phyloP scores from a whole-genome alignment of 2,797 vertebrate species.

The Phrynocephalus vlangalii region DNA sequence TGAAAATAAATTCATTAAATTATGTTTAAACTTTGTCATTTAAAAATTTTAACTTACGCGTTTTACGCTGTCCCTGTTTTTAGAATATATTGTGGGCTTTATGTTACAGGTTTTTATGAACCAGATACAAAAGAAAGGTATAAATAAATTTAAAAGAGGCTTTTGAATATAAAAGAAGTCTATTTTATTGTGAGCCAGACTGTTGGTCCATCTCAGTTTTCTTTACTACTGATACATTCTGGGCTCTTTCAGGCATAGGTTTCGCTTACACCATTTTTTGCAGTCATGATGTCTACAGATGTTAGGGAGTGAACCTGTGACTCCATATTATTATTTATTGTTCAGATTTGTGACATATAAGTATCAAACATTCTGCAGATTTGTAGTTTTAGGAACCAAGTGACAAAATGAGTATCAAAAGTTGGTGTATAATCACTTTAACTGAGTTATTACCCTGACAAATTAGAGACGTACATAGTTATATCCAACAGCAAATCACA shows the following conservation, averaged over 20 bases:
- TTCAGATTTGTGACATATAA: slow-evolving; percentile 36
- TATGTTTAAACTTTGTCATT: slow-evolving; percentile 40
- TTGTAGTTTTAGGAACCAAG: slow-evolving; percentile 29
- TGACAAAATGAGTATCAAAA: slow-evolving; percentile 1
- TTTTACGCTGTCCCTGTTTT: slow-evolving; percentile 35
- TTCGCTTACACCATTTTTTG: slow-evolving; percentile 12
- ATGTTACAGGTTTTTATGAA: slow-evolving; percentile 38
- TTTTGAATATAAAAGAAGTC: slow-evolving; percentile 1
- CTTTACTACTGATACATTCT: background rate
- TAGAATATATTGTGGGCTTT: slow-evolving; percentile 20
- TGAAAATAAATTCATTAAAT: slow-evolving; percentile 15
- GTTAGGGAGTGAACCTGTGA: slow-evolving; percentile 39
- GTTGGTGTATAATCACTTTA: slow-evolving; percentile 49
- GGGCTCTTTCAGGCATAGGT: background rate
- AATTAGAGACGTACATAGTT: slow-evolving; percentile 38
- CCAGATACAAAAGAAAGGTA: background rate
- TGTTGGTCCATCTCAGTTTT: background rate
- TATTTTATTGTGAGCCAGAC: background rate
- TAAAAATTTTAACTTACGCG: slow-evolving; percentile 33
- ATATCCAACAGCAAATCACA: too few relatives aligned
- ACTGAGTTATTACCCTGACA: slow-evolving; percentile 49
- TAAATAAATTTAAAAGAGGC: background rate
- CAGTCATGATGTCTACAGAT: slow-evolving; percentile 27
- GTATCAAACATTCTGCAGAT: background rate
- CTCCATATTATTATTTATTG: slow-evolving; percentile 43